Base-by-base conservation (phyloP, 2,797 vertebrate species). In the Lithobates sylvaticus region DNA sequence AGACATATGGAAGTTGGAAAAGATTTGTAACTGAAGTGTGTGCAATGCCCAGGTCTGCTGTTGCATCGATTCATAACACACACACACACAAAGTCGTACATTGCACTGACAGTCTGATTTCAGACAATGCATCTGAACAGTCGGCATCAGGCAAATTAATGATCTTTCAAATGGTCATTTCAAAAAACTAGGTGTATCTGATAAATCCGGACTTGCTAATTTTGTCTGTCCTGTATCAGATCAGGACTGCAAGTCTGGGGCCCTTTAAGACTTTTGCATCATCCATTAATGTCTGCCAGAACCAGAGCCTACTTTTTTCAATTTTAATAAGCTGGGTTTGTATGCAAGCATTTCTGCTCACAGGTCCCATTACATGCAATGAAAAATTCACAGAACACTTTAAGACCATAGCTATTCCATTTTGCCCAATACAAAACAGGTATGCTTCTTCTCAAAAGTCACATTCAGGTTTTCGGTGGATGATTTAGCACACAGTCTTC, bases 381-480 rank as follows among this genome's bases (percentile, higher is more conserved):
- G 5, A 69, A 80, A 39, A 34, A 21, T 26, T 71, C 36, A 32
- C 32, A 15, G 10, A 34, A 36, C 23, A 21, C 18, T 13, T 27
- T 27, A n/a, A 85, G 84, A 81, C 71, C 81, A 65, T 69, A 34
- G 69, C 39, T 23, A 69, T 39, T 67, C 5, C 34, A 50, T 74
- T 8, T 18, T 21, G 70, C 32, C 44, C 64, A 76, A 27, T 68
- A 5, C 21, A 76, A 75, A 69, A 76, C 78, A 75, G 64, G 84
- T 61, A 80, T 32, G 18, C 58, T 81, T 76, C 34, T 42, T 42
- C 32, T 72, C 71, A 86, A 81, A 58, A 76, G 34, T 44, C 75
- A 86, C 81, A 70, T 70, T 68, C 29, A 39, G 71, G 61, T 73
- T 85, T 65, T 12, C 77, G 34, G 58, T 80, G 77, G 54, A 80